A percentile compares a stretch with the other conserved stretches of the same genome.
phyloP scores from a whole-genome alignment of 2,113 vertebrate species.

The Patagioenas fasciata region DNA sequence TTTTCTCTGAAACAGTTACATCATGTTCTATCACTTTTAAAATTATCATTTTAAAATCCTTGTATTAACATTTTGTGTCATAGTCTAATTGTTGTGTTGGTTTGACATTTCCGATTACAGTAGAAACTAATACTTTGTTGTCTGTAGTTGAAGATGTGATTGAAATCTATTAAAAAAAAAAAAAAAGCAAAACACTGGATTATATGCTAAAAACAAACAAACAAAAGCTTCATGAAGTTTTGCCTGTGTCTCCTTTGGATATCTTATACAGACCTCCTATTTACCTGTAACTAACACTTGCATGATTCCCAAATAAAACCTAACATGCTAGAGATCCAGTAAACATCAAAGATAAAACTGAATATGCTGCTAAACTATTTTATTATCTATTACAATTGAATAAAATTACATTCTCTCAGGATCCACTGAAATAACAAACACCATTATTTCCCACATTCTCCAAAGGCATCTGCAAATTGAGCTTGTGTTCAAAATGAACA shows the following conservation, averaged over 20 bases:
- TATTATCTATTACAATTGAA: not conserved
- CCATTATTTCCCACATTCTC: not conserved
- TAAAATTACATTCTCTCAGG: not conserved
- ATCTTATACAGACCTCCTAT: not conserved
- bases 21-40: not conserved
- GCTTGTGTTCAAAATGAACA: not conserved
- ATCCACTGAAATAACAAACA: not conserved
- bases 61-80: not conserved
- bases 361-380: not conserved
- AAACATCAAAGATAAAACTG: not conserved
- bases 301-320: not conserved
- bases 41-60: not conserved
- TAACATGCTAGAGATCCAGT: not conserved
- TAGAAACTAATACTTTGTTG: not conserved
- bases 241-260: not conserved
- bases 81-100: not conserved
- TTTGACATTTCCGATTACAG: not conserved
- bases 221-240: not conserved
- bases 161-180: not conserved
- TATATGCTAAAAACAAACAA: not conserved
- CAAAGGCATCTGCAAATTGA: not conserved
- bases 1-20: not conserved
- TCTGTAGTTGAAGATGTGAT: not conserved
- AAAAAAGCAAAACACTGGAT: not conserved
- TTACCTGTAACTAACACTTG: not conserved